phyloP scores from a whole-genome alignment of 2,797 vertebrate genomes.

The Coluber constrictor region DNA sequence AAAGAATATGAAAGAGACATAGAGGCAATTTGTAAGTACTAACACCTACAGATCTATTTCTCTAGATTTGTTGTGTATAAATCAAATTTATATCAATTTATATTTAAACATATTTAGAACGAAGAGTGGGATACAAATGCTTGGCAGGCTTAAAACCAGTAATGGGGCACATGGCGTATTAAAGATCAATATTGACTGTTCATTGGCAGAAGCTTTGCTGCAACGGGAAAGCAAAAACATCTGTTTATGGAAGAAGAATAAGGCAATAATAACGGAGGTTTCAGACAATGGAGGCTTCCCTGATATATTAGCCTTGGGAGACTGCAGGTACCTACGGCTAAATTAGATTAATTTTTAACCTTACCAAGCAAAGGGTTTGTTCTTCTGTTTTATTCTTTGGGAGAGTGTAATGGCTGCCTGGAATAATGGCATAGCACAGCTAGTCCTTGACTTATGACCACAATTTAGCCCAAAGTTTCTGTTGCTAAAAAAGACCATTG shows the following conservation, averaged over 20 bases:
- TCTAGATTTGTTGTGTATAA: no score
- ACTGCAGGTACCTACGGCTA: background rate
- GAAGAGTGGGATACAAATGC: background rate
- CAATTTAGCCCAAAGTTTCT: no score
- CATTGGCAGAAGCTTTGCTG: background rate
- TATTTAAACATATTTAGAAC: background rate
- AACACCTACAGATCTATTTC: no score
- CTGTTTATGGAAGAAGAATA: background rate
- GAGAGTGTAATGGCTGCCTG: background rate
- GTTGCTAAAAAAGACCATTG: no score
- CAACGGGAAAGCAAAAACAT: background rate
- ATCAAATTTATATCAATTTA: no score
- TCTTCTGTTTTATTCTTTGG: background rate
- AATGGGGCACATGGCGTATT: no score
- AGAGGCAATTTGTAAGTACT: no score
- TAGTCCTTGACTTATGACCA: no score
- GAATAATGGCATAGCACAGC: background rate
- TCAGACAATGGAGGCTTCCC: background rate
- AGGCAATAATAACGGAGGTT: background rate
- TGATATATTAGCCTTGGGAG: background rate
- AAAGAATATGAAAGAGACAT: no score
- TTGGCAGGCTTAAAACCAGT: no score
- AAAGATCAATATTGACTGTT: no score
- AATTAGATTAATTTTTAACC: background rate
- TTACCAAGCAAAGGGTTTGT: background rate